Evolutionary conservation across 2,888 invertebrate species (phyloP).

Genomic region (Marasmarcha lunaedactyla): DNA sequence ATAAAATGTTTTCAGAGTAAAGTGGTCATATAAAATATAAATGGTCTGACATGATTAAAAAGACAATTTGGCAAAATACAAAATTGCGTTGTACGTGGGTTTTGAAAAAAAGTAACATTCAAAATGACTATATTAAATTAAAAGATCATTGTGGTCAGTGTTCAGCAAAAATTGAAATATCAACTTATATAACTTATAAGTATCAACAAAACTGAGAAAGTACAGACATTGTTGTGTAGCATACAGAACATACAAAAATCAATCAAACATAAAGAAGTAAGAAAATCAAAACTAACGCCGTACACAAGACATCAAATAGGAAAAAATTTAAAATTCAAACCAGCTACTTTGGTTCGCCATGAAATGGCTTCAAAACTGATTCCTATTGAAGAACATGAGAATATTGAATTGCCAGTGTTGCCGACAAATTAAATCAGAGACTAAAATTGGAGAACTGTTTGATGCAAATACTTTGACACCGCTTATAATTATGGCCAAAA

Average conservation of each 20-base stretch:
- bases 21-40: no score
- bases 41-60: conserved; percentile 1
- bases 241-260: conserved; percentile 4
- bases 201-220: background rate
- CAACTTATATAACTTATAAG: conserved; percentile 2
- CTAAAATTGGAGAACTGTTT: conserved; percentile 5
- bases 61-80: conserved; percentile 3
- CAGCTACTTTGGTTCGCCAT: conserved; percentile 3
- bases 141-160: conserved; percentile 4
- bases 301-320: conserved; percentile 6
- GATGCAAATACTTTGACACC: conserved; percentile 1
- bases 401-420: conserved; percentile 2
- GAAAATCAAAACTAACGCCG: conserved; percentile 7
- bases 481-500: background rate
- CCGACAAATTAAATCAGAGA: conserved; percentile 4
- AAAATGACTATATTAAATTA: conserved; percentile 1
- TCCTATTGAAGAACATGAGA: conserved; percentile 1
- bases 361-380: no score
- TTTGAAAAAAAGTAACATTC: conserved; percentile 4
- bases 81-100: conserved; percentile 6
- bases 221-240: no score
- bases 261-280: conserved; percentile 5
- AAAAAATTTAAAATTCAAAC: conserved; percentile 3
- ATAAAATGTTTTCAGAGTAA: conserved; percentile 1
- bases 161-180: conserved; percentile 3